Base-by-base conservation (phyloP, 1,140 invertebrate genomes). In the Drosophila murphyi region DNA sequence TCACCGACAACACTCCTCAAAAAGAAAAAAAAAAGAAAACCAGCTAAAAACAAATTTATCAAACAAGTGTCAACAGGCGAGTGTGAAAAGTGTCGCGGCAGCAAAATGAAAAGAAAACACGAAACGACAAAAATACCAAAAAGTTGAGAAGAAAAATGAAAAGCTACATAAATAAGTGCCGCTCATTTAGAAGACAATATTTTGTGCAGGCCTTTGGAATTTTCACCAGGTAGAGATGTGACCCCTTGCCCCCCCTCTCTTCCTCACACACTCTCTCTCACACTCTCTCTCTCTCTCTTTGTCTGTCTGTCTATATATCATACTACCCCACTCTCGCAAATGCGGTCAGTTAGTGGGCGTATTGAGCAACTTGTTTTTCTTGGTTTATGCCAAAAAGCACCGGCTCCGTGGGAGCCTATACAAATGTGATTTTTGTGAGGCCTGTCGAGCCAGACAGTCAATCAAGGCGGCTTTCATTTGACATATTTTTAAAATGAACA, bases 211-310 rank as follows among this genome's bases (percentile, higher is more conserved):
- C 57, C 35, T 83, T 79, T 76, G 83, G 83, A 88, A 85, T 89
- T 88, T 89, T 85, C 74, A 85, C 77, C 85, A 88, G 83, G 83
- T 67, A 67, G 60, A 68, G 32, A 62, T 59, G 56, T 28, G 63
- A 57, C 41, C 50, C 32, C 62, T 32, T 70, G 59, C 43, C 20
- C 12, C 41, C 8, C 4, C 43, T 10, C 5, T 20, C 2, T 20
- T 20, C 1, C 20, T 20, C 20, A 20, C 20, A 20, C 20, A 20
- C 20, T 1, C 51, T 10, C 45, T 43, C 29, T 20, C 35, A 5
- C 31, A 3, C 32, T 12, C 7, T 29, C 31, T 6, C 32, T 12
- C 7, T 29, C 8, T 10, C 20, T 29, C 31, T 20, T 2, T 20
- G 1, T 20, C 20, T 20, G 20, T 20, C 20, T 20, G 20, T 20